Conservation (phyloP, 2,113 vertebrate species). For the Leptobrachium ailaonicum region DNA sequence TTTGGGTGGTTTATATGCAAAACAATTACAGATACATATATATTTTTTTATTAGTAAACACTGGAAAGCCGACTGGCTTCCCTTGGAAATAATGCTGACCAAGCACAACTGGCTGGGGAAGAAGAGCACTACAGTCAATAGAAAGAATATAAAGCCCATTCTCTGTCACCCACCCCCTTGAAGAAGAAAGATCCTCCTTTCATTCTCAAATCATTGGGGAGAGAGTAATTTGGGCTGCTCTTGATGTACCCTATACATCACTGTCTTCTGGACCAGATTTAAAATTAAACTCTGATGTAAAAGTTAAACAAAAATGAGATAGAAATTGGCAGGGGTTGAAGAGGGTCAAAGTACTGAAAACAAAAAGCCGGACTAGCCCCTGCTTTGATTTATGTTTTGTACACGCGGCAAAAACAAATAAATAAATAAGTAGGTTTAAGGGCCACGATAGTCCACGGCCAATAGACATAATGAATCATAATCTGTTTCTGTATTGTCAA, state of each 20-base stretch:
- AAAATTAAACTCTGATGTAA: conserved; percentile 99
- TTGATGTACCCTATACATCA: conserved; percentile 98
- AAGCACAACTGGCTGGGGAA: conserved; percentile 12
- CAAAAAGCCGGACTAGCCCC: conserved; percentile 71
- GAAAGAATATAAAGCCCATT: conserved; percentile 79
- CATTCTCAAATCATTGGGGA: conserved; percentile 81
- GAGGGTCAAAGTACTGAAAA: conserved; percentile 80
- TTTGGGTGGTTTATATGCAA: too few relatives aligned
- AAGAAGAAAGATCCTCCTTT: conserved; percentile 72
- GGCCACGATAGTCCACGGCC: conserved; percentile 51
- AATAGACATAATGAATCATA: conserved; percentile 56
- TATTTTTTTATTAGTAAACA: too few relatives aligned
- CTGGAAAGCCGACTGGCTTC: too few relatives aligned
- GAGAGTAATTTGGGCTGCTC: conserved; percentile 91
- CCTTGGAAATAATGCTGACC: conserved; percentile 55
- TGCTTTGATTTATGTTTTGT: conserved; percentile 77
- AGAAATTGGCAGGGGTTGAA: conserved; percentile 95
- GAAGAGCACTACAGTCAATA: conserved; percentile 70
- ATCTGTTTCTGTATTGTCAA: conserved; percentile 21
- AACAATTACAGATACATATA: too few relatives aligned
- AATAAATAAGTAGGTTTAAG: conserved; percentile 50
- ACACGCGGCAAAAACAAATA: conserved; percentile 47
- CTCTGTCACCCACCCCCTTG: conserved; percentile 82
- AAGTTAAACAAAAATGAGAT: conserved; percentile 97
- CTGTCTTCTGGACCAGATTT: conserved; percentile 86